Evolutionary conservation across 1,140 invertebrate species (phyloP).

Genomic region (Zaprionus davidi): DNA sequence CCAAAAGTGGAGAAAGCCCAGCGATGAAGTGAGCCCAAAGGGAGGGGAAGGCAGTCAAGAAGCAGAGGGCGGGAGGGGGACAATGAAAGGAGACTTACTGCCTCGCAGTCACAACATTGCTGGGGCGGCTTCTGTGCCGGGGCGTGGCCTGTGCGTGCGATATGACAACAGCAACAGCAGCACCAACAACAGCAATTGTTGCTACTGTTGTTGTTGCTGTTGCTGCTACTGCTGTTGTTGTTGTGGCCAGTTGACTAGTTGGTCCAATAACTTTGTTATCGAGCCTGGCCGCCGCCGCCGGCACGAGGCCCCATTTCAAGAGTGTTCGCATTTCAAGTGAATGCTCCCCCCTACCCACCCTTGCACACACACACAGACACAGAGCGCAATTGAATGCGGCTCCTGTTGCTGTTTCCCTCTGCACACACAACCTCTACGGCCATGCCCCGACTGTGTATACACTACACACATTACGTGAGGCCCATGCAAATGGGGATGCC

Average conservation of each 20-base stretch:
- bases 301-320: not conserved
- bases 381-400: slow-evolving; percentile 2
- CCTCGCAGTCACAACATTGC: slow-evolving; percentile 57
- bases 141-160: slow-evolving; percentile 47
- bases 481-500: slow-evolving; percentile 1
- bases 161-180: slow-evolving; percentile 19
- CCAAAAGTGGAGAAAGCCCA: slow-evolving; percentile 28
- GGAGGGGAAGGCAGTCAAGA: not conserved
- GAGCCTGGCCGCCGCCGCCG: slow-evolving; percentile 13
- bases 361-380: no score
- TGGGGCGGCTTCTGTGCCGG: slow-evolving; percentile 40
- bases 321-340: slow-evolving; percentile 25
- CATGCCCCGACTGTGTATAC: not conserved
- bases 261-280: slow-evolving; percentile 50
- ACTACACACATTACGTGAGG: not conserved
- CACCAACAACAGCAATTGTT: slow-evolving; percentile 5
- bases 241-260: slow-evolving; percentile 17
- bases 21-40: slow-evolving; percentile 2
- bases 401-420: slow-evolving; percentile 18
- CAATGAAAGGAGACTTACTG: slow-evolving; percentile 10
- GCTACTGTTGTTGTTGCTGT: not conserved
- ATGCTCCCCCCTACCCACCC: not conserved
- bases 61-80: not conserved
- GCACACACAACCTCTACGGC: not conserved
- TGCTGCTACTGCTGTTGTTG: not conserved